Evolutionary conservation across 2,113 vertebrate genomes (phyloP).

Genomic region (Sylvia atricapilla): DNA sequence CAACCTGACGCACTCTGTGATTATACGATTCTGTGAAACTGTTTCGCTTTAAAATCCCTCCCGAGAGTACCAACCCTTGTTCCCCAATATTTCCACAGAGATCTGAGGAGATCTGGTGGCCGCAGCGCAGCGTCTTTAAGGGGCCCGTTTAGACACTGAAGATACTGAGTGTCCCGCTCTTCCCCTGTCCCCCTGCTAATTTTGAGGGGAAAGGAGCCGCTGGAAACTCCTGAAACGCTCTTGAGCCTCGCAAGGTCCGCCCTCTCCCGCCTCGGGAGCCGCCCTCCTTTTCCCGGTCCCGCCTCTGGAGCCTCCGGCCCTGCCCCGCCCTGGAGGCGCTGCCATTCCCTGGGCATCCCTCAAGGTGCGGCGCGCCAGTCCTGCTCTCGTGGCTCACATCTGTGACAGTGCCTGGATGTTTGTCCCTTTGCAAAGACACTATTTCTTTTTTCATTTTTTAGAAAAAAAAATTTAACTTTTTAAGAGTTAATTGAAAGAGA

Average conservation of each 20-base stretch:
- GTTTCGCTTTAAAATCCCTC: neutral
- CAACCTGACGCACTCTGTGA: neutral
- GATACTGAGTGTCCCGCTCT: neutral
- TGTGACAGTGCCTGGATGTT: neutral
- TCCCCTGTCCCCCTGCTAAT: accelerated
- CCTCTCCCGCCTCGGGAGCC: too few species aligned
- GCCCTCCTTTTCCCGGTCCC: neutral
- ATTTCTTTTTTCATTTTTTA: too few species aligned
- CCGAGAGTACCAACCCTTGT: neutral
- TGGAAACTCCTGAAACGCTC: neutral
- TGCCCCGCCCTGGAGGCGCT: too few species aligned
- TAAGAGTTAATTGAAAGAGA: neutral
- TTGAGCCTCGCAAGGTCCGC: neutral
- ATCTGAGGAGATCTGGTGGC: neutral
- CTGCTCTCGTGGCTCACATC: neutral
- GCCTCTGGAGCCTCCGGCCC: neutral
- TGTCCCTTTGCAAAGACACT: neutral
- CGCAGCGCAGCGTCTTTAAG: neutral
- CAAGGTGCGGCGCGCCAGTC: accelerated
- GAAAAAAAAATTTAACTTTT: too few species aligned
- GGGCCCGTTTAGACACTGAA: neutral
- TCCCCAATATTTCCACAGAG: too few species aligned
- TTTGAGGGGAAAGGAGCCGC: neutral
- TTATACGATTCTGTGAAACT: neutral
- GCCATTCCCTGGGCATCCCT: neutral